A percentile compares a stretch with the other conserved stretches of the same genome.
phyloP scores from a whole-genome alignment of 2,797 vertebrate genomes.

The Gambelia wislizenii region DNA sequence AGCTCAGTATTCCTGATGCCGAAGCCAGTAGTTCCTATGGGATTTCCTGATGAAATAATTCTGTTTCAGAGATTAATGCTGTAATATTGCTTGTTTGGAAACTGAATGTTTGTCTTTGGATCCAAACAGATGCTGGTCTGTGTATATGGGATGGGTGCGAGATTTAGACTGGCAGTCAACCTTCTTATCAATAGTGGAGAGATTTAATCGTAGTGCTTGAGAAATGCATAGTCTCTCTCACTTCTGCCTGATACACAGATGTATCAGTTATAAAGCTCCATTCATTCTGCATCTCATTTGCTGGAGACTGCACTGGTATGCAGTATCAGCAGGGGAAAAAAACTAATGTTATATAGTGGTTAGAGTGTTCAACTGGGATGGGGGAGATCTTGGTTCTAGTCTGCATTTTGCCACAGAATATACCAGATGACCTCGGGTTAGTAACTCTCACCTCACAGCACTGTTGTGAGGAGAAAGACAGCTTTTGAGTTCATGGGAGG shows the following conservation, averaged over 20 bases:
- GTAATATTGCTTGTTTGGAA: neutral
- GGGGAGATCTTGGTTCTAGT: too few species aligned
- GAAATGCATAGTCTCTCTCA: neutral
- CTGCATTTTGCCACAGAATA: too few species aligned
- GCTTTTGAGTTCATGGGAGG: too few species aligned
- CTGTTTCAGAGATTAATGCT: neutral
- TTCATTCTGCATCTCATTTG: constrained; percentile 53
- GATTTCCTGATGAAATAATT: constrained; percentile 11
- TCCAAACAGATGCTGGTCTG: fast-evolving
- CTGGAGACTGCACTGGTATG: neutral
- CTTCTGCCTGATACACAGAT: neutral
- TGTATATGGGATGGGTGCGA: neutral
- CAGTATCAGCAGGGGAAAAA: neutral
- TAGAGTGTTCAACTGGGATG: too few species aligned
- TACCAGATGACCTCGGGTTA: too few species aligned
- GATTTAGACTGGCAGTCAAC: fast-evolving
- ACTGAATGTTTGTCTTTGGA: neutral
- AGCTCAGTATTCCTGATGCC: constrained; percentile 28
- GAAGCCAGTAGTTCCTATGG: constrained; percentile 2
- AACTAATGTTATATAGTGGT: too few species aligned
- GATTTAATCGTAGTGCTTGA: neutral
- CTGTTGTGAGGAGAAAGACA: too few species aligned
- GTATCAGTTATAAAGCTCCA: neutral
- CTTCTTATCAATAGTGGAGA: fast-evolving
- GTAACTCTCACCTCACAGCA: too few species aligned